Evolutionary conservation across 2,888 invertebrate species (phyloP).

Genomic region (Cheilosia urbana): DNA sequence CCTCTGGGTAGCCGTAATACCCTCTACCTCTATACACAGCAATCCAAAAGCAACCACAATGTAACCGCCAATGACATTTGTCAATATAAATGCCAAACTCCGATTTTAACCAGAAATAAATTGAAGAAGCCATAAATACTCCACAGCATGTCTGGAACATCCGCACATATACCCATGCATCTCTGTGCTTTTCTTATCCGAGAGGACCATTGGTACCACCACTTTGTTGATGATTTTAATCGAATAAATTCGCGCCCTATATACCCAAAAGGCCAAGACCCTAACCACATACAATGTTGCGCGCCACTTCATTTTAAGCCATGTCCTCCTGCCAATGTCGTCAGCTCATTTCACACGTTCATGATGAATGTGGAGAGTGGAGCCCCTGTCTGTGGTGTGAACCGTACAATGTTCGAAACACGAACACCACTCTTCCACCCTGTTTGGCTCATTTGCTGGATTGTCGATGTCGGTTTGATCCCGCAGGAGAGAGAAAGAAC

Average conservation of each 20-base stretch:
- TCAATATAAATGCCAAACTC: slow-evolving; percentile 2
- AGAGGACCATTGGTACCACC: background rate
- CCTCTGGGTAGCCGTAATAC: background rate
- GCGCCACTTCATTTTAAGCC: slow-evolving; percentile 1
- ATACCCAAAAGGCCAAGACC: background rate
- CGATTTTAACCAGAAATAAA: slow-evolving; percentile 6
- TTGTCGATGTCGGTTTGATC: slow-evolving; percentile 54
- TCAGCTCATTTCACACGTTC: slow-evolving; percentile 54
- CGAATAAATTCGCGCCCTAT: slow-evolving; percentile 43
- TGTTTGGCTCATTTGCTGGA: slow-evolving; percentile 53
- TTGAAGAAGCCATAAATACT: slow-evolving; percentile 10
- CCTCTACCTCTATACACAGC: background rate
- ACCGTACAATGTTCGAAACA: slow-evolving; percentile 41
- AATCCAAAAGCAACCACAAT: slow-evolving; percentile 1
- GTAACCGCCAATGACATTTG: slow-evolving; percentile 7
- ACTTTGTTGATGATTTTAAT: slow-evolving; percentile 7
- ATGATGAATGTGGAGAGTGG: slow-evolving; percentile 50
- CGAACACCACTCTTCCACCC: slow-evolving; percentile 37
- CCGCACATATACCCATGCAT: background rate
- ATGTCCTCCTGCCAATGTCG: slow-evolving; percentile 60
- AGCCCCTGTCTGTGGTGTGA: slow-evolving; percentile 48
- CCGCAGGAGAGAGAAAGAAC: slow-evolving; percentile 6
- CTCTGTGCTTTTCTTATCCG: background rate
- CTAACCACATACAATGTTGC: slow-evolving; percentile 37
- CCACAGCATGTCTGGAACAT: background rate